phyloP scores from a whole-genome alignment of 2,797 vertebrate species.

The Hemitrygon akajei region DNA sequence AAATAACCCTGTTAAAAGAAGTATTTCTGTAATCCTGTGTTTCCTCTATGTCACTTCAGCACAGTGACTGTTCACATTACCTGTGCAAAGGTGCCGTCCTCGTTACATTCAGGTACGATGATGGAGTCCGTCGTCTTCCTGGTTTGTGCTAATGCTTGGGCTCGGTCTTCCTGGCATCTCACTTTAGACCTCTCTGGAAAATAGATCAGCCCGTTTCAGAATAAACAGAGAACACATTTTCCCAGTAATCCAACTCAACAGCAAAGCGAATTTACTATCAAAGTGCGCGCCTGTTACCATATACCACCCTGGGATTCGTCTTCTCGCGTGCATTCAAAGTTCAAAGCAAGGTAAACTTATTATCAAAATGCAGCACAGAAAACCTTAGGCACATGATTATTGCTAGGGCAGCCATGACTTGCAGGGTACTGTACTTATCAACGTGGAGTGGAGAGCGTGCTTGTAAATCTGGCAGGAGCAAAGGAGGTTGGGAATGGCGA shows the following conservation, averaged over 20 bases:
- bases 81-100: conserved; percentile 51
- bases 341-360: no score
- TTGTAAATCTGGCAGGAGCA: no score
- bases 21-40: background rate
- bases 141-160: conserved; percentile 45
- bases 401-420: no score
- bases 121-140: conserved; percentile 40
- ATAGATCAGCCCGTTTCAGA: background rate
- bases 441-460: no score
- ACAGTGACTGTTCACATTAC: conserved; percentile 36
- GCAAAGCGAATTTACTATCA: no score
- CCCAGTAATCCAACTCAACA: background rate
- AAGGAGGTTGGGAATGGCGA: no score
- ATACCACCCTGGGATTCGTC: no score
- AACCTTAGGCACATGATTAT: no score
- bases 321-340: no score
- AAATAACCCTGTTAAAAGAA: background rate
- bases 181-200: conserved; percentile 47
- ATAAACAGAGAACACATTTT: background rate
- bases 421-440: no score
- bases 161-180: conserved; percentile 53
- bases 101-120: conserved; percentile 52
- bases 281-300: no score
- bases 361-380: no score
- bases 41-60: background rate